These are phyloP conservation scores for Metridium senile DNA, from an alignment of 92 coral and sea anemone species.

Conservation along the genomic window DNA sequence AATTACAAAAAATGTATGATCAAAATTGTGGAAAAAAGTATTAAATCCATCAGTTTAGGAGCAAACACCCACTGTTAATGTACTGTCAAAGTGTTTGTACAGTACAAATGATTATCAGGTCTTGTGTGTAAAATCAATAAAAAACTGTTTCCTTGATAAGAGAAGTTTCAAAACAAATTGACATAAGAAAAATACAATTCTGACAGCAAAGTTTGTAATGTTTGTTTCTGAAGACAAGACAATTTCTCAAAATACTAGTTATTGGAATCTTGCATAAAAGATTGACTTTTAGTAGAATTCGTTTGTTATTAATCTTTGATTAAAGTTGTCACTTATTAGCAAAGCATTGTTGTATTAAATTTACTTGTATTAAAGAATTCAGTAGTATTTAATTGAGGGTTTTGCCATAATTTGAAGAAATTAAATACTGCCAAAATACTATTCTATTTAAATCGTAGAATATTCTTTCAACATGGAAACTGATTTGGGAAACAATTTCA, in stretches of 20 bases:
- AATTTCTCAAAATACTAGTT: not conserved
- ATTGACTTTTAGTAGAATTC: slow-evolving; percentile 21
- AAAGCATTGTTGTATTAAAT: slow-evolving; percentile 23
- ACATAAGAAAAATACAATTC: not conserved
- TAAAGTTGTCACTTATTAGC: slow-evolving; percentile 24
- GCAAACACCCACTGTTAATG: slow-evolving; percentile 19
- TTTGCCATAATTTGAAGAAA: slow-evolving; percentile 10
- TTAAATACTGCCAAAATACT: not conserved
- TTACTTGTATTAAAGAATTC: slow-evolving; percentile 11
- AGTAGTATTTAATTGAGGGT: slow-evolving; percentile 16
- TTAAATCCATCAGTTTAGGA: slow-evolving; percentile 10
- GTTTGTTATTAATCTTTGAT: slow-evolving; percentile 36
- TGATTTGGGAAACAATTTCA: not conserved
- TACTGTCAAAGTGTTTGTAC: slow-evolving; percentile 13
- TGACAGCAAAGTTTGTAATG: not conserved
- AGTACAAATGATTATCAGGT: slow-evolving; percentile 7
- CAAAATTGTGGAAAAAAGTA: not conserved
- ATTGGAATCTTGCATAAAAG: slow-evolving; percentile 9
- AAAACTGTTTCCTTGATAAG: slow-evolving; percentile 27
- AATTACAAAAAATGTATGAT: slow-evolving; percentile 1
- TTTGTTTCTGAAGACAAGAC: not conserved
- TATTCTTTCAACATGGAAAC: not conserved
- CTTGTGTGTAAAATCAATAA: slow-evolving; percentile 3
- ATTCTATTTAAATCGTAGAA: not conserved
- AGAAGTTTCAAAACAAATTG: not conserved